Evolutionary conservation across 2,113 vertebrate species (phyloP), one percentile per base, ranked within the genome.

Genomic region (Corvus moneduloides): DNA sequence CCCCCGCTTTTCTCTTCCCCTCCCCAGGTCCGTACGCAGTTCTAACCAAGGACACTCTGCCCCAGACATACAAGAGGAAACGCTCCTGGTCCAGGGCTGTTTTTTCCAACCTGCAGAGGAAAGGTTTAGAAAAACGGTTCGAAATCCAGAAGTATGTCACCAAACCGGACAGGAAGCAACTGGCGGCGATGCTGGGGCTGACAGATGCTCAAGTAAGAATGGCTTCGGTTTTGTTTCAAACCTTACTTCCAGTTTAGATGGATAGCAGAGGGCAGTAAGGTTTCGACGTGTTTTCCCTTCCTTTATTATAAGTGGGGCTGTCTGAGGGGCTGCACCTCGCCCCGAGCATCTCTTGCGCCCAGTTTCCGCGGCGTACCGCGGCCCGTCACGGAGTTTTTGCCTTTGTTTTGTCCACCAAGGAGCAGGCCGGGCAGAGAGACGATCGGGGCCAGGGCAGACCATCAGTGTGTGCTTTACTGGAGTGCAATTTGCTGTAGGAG

Each of bases 91-190:
- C 99, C 16, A 97, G 99, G 56, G 99, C 99, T 1, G 99, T 99
- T 91, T 99, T 99, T 94, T 99, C 99, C 63, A 99, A 99, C 90
- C 98, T 99, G 73, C 99, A 99, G 97, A 98, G 99, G 66, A 99
- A 99, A 96, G 99, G 99, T 26, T 98, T 99, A 79, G 99, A 99
- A 97, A 99, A 99, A 82, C 98, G 99, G 39, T 99, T 99, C 55
- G 99, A 99, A 97, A 99, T 99, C 64, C 99, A 99, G 97, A 99
- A 99, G 84, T 99, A 99, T 3, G 99, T 99, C 97, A 99, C 99
- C 96, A 99, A 99, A 93, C 99, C 99, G 1, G 99, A 99, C 98
- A 97, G 99, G 96, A 99, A 99, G 87, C 99, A 99, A 94, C 98
- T 99, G 95, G 99, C 99, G 0, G 99, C 99, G 5, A 99, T 99